Evolutionary conservation across 2,888 invertebrate species (phyloP).

Genomic region (Hybos culiciformis): DNA sequence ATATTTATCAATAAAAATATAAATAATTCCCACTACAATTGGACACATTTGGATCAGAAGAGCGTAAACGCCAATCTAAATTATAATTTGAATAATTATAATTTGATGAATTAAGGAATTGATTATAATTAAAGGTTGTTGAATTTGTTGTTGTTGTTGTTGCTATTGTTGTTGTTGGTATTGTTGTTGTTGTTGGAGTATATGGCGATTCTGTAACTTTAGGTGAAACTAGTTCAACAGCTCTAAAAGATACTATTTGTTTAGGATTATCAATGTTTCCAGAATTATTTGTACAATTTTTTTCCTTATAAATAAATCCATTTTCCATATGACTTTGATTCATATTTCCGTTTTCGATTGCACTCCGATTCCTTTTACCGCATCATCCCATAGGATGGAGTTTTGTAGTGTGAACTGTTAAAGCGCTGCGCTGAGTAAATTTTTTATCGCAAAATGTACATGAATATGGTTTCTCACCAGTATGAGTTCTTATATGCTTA

Average conservation of each 20-base stretch:
- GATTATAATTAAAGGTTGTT: neutral
- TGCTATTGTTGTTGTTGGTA: neutral
- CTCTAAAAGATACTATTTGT: neutral
- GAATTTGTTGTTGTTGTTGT: neutral
- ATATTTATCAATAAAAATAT: too few species aligned
- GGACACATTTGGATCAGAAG: too few species aligned
- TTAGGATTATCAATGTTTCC: neutral
- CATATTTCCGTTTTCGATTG: too few species aligned
- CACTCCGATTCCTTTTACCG: too few species aligned
- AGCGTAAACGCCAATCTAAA: slow-evolving; percentile 1
- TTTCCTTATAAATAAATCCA: too few species aligned
- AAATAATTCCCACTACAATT: too few species aligned
- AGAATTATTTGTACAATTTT: too few species aligned
- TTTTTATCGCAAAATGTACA: slow-evolving; percentile 33
- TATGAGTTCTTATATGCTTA: slow-evolving; percentile 34
- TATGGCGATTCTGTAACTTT: too few species aligned
- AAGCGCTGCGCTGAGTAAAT: slow-evolving; percentile 32
- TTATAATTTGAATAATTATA: slow-evolving; percentile 2
- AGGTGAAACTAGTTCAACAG: too few species aligned
- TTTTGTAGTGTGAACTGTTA: slow-evolving; percentile 33
- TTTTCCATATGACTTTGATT: too few species aligned
- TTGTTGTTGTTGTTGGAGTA: neutral
- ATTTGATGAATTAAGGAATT: neutral
- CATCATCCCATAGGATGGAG: slow-evolving; percentile 25
- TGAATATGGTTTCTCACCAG: slow-evolving; percentile 33